Conservation (phyloP, 2,113 vertebrate species). For the Sprattus sprattus region DNA sequence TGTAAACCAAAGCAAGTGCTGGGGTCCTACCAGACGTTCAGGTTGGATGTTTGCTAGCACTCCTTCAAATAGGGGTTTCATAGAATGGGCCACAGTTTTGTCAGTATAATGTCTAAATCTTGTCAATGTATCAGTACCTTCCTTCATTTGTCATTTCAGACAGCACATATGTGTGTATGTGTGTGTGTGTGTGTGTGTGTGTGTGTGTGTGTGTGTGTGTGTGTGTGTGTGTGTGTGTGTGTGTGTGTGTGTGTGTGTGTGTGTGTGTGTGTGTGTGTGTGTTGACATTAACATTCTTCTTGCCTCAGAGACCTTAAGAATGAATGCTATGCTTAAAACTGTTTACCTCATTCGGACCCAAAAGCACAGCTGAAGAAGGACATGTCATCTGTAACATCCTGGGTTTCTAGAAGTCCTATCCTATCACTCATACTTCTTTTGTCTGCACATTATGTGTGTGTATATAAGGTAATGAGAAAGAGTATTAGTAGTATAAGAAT, state of each 20-base stretch:
- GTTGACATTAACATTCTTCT: background rate
- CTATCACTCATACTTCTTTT: background rate
- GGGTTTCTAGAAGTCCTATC: background rate
- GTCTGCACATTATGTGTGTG: too few relatives aligned
- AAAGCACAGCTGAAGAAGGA: background rate
- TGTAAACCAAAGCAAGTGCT: conserved; percentile 50
- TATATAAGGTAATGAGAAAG: too few relatives aligned
- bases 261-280: background rate
- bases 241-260: background rate
- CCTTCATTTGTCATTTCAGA: too few relatives aligned
- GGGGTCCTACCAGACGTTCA: conserved; percentile 34
- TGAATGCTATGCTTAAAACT: background rate
- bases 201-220: background rate
- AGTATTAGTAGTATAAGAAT: too few relatives aligned
- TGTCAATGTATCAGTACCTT: too few relatives aligned
- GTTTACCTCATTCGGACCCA: background rate
- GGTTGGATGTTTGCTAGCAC: conserved; percentile 37
- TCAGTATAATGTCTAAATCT: too few relatives aligned
- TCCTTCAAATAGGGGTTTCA: background rate
- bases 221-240: background rate
- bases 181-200: background rate
- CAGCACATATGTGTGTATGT: too few relatives aligned
- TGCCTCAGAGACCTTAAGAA: background rate
- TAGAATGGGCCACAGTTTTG: background rate
- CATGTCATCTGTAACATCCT: background rate